Evolutionary conservation across 2,888 invertebrate genomes (phyloP).

Genomic region (Diabrotica balteata): DNA sequence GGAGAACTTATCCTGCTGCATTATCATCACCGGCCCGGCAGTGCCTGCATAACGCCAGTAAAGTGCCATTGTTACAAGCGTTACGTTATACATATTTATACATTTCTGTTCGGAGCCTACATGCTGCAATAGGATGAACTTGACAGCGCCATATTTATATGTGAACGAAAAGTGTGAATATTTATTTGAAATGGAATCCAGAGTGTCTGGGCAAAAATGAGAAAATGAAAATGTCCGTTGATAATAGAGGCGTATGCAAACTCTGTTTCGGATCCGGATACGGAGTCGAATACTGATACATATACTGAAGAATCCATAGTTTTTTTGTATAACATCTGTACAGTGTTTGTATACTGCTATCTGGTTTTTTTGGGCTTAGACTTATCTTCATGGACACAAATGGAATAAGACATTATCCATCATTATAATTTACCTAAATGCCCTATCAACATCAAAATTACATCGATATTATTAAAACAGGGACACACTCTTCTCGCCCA

Average conservation of each 20-base stretch:
- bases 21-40: slow-evolving; percentile 2
- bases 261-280: too few relatives aligned
- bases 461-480: too few relatives aligned
- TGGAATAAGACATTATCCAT: too few relatives aligned
- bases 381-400: too few relatives aligned
- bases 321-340: too few relatives aligned
- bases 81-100: slow-evolving; percentile 39
- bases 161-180: slow-evolving; percentile 30
- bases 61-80: slow-evolving; percentile 39
- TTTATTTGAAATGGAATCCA: slow-evolving; percentile 26
- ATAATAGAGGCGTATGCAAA: neutral
- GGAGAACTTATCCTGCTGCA: slow-evolving; percentile 28
- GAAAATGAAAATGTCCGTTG: neutral
- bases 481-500: too few relatives aligned
- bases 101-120: slow-evolving; percentile 29
- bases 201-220: slow-evolving; percentile 1
- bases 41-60: slow-evolving; percentile 20
- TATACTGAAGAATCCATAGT: too few relatives aligned
- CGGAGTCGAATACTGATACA: too few relatives aligned
- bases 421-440: too few relatives aligned
- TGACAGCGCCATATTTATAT: slow-evolving; percentile 35
- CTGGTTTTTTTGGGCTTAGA: too few relatives aligned
- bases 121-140: slow-evolving; percentile 22
- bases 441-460: too few relatives aligned
- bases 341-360: too few relatives aligned